Evolutionary conservation across 2,797 vertebrate genomes (phyloP), one percentile per base, ranked within the genome.

Genomic region (Petrocephalus sullivani): DNA sequence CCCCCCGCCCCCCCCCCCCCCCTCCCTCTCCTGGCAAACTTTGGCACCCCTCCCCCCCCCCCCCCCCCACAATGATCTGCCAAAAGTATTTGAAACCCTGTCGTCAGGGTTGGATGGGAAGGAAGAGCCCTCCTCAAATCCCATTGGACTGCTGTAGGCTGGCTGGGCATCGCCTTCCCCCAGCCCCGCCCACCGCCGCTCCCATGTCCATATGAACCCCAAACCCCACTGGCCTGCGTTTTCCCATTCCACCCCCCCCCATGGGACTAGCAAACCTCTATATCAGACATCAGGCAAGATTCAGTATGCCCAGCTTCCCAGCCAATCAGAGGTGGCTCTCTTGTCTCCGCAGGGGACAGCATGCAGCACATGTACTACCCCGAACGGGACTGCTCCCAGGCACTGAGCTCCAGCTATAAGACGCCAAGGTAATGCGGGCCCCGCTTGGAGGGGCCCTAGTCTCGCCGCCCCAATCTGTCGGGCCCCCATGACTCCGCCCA

Each of bases 341-440:
- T 10, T 87, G 14, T 81, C 88, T 87, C 60, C 82, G 23, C 91
- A 96, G 96, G 95, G 93, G 96, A 96, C 78, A 90, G 93, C 71
- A 91, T 78, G 41, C 71, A 78, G 71, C 71, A 78, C 37, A 46
- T 46, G 1, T 78, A 46, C 19, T 78, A 46, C 37, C 89, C 90
- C 86, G 95, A 96, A 28, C 92, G 93, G 89, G 95, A 96, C 89
- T 93, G 92, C 92, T 95, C 95, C 91, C 94, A 93, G 87, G 90
- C 87, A 82, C 88, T 92, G 53, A 94, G 94, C 86, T 86, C 93
- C 83, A 93, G 90, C 90, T 93, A 92, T 91, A 96, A 95, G 92
- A 90, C 93, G 89, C 91, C 91, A 75, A 95, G 95, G 96, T 96
- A 92, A 6, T n/a, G 89, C 2, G 9, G 49, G 12, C 4, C 4